Percentiles rank a stretch among this genome's conserved stretches.
Evolutionary conservation across 2,888 invertebrate genomes (phyloP).

Genomic region (Conistra vaccinii): DNA sequence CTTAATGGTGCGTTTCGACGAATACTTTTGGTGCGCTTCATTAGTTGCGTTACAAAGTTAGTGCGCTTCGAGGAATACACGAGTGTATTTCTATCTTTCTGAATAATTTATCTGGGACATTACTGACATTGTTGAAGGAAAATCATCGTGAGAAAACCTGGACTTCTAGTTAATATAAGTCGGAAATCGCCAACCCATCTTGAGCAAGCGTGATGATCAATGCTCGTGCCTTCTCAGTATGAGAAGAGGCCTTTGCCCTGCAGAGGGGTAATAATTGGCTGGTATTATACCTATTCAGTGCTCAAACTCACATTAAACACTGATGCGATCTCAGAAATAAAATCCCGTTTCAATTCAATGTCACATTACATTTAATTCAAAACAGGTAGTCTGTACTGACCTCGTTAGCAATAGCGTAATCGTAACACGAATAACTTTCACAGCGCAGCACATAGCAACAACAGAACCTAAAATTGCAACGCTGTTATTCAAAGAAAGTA

Average conservation of each 20-base stretch:
- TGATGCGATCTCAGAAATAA: constrained; percentile 21
- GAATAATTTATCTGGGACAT: neutral
- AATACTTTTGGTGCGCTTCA: no score
- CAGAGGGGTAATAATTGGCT: neutral
- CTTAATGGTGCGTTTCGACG: no score
- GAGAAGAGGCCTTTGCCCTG: neutral
- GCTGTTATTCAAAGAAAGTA: constrained; percentile 58
- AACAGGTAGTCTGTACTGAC: constrained; percentile 58
- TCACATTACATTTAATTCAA: constrained; percentile 53
- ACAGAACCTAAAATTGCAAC: constrained; percentile 52
- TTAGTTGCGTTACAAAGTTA: no score
- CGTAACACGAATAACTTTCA: constrained; percentile 53
- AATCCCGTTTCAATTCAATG: constrained; percentile 62
- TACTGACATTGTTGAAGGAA: neutral
- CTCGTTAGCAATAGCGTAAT: constrained; percentile 60
- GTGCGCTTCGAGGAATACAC: no score
- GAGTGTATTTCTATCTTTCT: no score
- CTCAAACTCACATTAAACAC: constrained; percentile 8
- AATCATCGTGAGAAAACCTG: neutral
- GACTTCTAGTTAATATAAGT: neutral
- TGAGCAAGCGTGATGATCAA: neutral
- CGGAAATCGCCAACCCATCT: neutral
- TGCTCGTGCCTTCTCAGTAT: neutral
- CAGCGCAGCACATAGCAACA: constrained; percentile 46
- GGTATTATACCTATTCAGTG: neutral